Evolutionary conservation across 2,888 invertebrate species (phyloP).

Genomic region (Lagria hirta): DNA sequence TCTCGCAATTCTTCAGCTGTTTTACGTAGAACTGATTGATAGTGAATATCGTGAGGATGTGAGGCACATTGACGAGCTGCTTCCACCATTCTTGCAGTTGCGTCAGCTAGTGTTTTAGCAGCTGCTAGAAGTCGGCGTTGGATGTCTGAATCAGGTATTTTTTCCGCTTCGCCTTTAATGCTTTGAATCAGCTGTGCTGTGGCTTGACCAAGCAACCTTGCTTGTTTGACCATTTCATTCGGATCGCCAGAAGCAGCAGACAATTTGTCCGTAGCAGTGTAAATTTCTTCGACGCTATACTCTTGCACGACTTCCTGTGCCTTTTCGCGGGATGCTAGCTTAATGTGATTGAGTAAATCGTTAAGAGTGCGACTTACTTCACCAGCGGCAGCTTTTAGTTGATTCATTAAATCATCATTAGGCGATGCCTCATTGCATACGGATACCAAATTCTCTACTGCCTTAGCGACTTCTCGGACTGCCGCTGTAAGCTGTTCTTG

Average conservation of each 20-base stretch:
- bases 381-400: conserved; percentile 80
- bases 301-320: conserved; percentile 72
- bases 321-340: conserved; percentile 64
- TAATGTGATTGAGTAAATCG: conserved; percentile 87
- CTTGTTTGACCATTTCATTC: conserved; percentile 93
- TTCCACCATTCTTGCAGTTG: conserved; percentile 95
- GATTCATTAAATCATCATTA: conserved; percentile 68
- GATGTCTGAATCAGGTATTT: conserved; percentile 81
- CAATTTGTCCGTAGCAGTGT: conserved; percentile 85
- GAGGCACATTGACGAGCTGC: conserved; percentile 92
- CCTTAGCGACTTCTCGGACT: conserved; percentile 87
- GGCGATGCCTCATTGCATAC: conserved; percentile 76
- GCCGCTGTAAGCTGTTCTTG: conserved; percentile 92
- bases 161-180: conserved; percentile 93
- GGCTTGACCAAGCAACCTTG: conserved; percentile 87
- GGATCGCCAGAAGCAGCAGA: conserved; percentile 84
- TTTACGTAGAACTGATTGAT: conserved; percentile 79
- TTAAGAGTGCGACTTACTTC: conserved; percentile 88
- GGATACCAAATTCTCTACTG: conserved; percentile 85
- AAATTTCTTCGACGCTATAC: conserved; percentile 81
- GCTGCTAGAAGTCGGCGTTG: conserved; percentile 90
- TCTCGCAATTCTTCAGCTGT: conserved; percentile 93
- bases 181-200: conserved; percentile 92
- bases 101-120: conserved; percentile 92
- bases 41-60: conserved; percentile 75